Evolutionary conservation across 2,797 vertebrate genomes (phyloP), one percentile per base, ranked within the genome.

Genomic region (Girardinus metallicus): DNA sequence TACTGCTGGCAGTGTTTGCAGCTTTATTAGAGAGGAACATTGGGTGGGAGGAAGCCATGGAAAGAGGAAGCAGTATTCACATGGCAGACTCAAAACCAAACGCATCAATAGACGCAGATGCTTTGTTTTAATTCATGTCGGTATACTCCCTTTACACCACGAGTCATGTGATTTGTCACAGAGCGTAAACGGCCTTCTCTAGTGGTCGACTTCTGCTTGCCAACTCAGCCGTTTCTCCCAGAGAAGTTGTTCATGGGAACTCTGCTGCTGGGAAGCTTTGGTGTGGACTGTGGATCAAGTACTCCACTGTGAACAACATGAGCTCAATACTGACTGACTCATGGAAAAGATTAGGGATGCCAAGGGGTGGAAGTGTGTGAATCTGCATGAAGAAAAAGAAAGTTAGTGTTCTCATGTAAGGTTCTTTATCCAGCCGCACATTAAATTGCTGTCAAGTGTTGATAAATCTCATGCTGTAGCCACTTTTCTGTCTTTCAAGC

Each of bases 261-360:
- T 66, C 80, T 83, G 86, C 78, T 88, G 72, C 44, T 73, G 89
- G 73, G 83, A 75, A 12, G 29, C 44, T 78, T 88, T 49, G 73
- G 60, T 85, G 87, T 75, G 43, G 87, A 87, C 55, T 68, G 83
- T 73, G 29, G 81, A 78, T 73, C 76, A 57, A 88, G 84, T 41
- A 80, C 83, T 85, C 74, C 72, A 83, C 64, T n/a, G n/a, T 41
- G 84, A 87, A 87, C 46, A 39, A 81, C 62, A 83, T 91, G 86
- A 92, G 89, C 90, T 89, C 89, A 91, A 75, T 36, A 80, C 81
- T 92, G 90, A 94, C 85, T 94, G 89, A 94, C 85, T 94, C 90
- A 93, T 92, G 93, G 94, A 93, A 72, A 93, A 93, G 80, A 87
- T 84, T 71, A 18, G 55, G 57, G 75, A 78, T 79, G 91, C 91